Conservation (phyloP, 2,113 vertebrate species). For the Himantopus leucocephalus region DNA sequence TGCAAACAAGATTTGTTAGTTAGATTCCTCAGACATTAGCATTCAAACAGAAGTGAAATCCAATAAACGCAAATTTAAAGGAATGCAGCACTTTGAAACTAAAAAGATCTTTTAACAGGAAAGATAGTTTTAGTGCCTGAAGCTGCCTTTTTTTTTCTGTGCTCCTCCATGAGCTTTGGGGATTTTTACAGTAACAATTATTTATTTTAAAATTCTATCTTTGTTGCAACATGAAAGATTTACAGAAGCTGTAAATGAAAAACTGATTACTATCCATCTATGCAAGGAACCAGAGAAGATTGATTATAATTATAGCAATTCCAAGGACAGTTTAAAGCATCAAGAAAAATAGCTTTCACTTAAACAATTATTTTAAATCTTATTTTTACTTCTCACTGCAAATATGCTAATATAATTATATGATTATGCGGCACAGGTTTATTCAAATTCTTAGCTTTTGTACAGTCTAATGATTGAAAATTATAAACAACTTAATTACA, state of each 20-base stretch:
- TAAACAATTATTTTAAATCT: not conserved
- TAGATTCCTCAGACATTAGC: not conserved
- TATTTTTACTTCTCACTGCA: not conserved
- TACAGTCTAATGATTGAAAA: not conserved
- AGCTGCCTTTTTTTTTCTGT: not conserved
- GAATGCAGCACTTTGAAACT: not conserved
- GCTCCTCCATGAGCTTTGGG: not conserved
- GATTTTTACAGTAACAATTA: not conserved
- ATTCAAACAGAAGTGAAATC: conserved; percentile 17
- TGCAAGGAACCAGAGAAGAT: not conserved
- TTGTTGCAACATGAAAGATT: not conserved
- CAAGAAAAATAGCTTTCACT: not conserved
- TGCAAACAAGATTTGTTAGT: not conserved
- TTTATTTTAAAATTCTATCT: not conserved
- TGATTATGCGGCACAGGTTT: not conserved
- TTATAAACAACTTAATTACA: not conserved
- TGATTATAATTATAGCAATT: not conserved
- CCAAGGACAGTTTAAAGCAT: not conserved
- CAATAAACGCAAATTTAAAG: not conserved
- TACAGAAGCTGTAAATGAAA: not conserved
- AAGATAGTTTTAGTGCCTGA: not conserved
- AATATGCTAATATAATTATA: not conserved
- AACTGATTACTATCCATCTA: not conserved
- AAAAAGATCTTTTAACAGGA: not conserved
- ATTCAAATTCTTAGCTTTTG: not conserved